Evolutionary conservation across 2,113 vertebrate genomes (phyloP).

Genomic region (Phoenicopterus ruber): DNA sequence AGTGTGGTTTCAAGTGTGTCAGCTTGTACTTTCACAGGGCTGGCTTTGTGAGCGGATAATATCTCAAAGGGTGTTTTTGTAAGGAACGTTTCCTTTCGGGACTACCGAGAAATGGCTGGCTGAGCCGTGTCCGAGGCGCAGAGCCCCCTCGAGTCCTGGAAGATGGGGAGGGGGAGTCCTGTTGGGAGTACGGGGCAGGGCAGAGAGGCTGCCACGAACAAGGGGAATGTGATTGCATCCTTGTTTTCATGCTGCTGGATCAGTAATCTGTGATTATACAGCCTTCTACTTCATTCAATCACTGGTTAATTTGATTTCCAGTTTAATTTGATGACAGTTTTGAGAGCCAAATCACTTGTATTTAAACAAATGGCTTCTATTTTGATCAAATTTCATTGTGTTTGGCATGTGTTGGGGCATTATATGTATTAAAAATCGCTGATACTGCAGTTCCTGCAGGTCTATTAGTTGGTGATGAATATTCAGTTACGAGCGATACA

Average conservation of each 20-base stretch:
- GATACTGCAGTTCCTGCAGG: neutral
- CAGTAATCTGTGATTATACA: constrained; percentile 18
- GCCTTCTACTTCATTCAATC: constrained; percentile 21
- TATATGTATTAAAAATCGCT: neutral
- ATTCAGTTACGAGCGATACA: neutral
- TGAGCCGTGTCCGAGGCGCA: neutral
- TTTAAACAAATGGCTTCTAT: constrained; percentile 47
- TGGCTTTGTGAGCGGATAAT: neutral
- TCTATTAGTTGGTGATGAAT: constrained; percentile 4
- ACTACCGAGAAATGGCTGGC: neutral
- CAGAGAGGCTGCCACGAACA: neutral
- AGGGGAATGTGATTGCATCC: neutral
- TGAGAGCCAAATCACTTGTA: constrained; percentile 44
- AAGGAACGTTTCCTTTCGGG: neutral
- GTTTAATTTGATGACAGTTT: constrained; percentile 48
- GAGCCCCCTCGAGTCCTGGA: neutral
- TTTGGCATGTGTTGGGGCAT: neutral
- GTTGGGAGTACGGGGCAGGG: neutral
- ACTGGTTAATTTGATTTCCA: constrained; percentile 49
- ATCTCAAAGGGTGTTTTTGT: neutral
- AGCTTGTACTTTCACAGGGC: neutral
- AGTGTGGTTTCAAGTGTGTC: neutral
- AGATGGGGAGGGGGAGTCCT: neutral
- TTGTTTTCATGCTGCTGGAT: neutral
- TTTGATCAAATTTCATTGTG: constrained; percentile 39